phyloP scores from a whole-genome alignment of 2,797 vertebrate genomes.

The Danio jaintianensis region DNA sequence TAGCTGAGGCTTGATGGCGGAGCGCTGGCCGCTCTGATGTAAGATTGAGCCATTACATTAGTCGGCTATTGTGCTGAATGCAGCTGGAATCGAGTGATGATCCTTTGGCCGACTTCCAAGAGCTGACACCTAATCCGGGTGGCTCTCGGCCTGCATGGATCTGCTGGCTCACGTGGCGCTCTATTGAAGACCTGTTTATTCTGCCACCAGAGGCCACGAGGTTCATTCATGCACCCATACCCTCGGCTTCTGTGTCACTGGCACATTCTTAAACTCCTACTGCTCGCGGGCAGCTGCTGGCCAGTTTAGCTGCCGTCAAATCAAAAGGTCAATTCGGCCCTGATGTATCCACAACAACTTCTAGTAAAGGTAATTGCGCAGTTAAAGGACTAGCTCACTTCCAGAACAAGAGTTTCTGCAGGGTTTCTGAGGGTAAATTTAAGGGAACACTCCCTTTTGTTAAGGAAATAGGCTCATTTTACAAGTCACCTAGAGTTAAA shows the following conservation, averaged over 20 bases:
- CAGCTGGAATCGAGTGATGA: constrained; percentile 55
- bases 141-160: constrained; percentile 23
- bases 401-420: no score
- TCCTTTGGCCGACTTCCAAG: constrained; percentile 49
- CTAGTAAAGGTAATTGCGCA: not conserved
- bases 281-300: not conserved
- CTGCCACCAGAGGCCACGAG: constrained; percentile 34
- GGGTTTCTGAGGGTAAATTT: no score
- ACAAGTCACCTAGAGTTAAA: no score
- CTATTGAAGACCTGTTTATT: constrained; percentile 38
- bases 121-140: constrained; percentile 58
- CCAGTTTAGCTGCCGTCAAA: not conserved
- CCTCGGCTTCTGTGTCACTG: constrained; percentile 7
- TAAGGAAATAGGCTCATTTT: no score
- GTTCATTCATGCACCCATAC: constrained; percentile 40
- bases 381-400: no score
- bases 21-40: constrained; percentile 78
- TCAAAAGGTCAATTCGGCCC: not conserved
- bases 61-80: constrained; percentile 52
- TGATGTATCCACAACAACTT: not conserved
- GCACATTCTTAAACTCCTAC: not conserved
- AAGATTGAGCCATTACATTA: constrained; percentile 76
- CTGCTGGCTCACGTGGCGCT: constrained; percentile 35
- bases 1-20: constrained; percentile 81
- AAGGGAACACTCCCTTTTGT: no score